These are phyloP conservation scores for Eupithecia inturbata DNA, from an alignment of 2,888 invertebrate genomes.

Conservation along the genomic window DNA sequence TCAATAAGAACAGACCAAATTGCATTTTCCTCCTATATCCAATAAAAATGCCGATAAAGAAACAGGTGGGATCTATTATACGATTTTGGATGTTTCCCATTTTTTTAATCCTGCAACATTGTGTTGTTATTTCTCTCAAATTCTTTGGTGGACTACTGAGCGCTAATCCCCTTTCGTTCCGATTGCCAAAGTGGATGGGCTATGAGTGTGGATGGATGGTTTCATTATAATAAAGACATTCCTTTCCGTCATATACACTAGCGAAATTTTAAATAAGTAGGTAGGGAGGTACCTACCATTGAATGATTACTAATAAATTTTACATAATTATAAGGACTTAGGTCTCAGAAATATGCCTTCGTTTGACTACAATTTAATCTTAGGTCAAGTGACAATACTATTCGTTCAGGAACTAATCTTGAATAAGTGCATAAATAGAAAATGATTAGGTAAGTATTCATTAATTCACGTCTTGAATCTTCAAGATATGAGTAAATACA, in stretches of 20 bases:
- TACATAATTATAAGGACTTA: background rate
- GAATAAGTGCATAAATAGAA: too few relatives aligned
- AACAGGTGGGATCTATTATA: conserved; percentile 25
- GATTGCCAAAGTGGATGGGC: conserved; percentile 1
- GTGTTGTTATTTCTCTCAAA: conserved; percentile 31
- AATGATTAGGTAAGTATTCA: too few relatives aligned
- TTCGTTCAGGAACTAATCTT: too few relatives aligned
- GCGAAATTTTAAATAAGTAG: background rate
- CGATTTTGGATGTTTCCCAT: conserved; percentile 20
- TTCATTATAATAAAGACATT: background rate
- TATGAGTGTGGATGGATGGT: background rate
- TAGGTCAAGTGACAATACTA: background rate
- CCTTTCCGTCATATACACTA: too few relatives aligned
- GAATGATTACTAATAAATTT: too few relatives aligned
- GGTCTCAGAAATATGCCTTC: background rate
- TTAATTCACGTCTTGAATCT: too few relatives aligned
- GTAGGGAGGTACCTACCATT: background rate
- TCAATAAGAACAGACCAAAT: background rate
- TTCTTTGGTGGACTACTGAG: conserved; percentile 32
- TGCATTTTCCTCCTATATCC: background rate
- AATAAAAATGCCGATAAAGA: background rate
- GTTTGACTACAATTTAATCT: background rate
- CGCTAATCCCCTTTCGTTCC: background rate
- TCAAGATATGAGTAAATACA: too few relatives aligned
- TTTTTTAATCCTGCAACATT: conserved; percentile 24